Evolutionary conservation across 2,797 vertebrate genomes (phyloP).

Genomic region (Silurus lanzhouensis): DNA sequence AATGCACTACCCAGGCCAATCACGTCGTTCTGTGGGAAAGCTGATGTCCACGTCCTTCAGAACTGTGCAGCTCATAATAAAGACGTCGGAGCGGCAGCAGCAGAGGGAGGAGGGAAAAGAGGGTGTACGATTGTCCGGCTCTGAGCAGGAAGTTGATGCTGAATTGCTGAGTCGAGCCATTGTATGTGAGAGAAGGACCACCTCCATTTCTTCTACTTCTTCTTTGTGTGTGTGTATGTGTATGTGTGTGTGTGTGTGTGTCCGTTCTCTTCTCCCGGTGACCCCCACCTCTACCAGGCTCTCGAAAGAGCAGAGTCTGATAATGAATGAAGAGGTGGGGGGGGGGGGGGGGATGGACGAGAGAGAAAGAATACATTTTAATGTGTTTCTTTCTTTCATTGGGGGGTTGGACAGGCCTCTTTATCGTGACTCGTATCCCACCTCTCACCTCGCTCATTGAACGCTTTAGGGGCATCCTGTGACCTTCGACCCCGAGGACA

Average conservation of each 20-base stretch:
- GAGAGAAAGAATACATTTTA: conserved; percentile 64
- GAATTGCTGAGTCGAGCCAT: conserved; percentile 63
- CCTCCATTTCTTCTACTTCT: background rate
- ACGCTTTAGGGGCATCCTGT: conserved; percentile 81
- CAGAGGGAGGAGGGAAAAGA: conserved; percentile 42
- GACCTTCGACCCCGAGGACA: conserved; percentile 77
- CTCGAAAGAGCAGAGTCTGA: conserved; percentile 63
- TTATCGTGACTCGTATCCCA: conserved; percentile 77
- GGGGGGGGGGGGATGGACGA: conserved; percentile 22
- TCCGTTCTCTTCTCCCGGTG: background rate
- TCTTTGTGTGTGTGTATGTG: background rate
- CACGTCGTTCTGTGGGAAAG: conserved; percentile 63
- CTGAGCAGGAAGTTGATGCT: conserved; percentile 67
- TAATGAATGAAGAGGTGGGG: conserved; percentile 56
- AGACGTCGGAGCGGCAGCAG: conserved; percentile 62
- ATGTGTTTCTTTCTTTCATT: conserved; percentile 66
- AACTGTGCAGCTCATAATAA: conserved; percentile 54
- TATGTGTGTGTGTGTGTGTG: background rate
- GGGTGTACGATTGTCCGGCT: conserved; percentile 49
- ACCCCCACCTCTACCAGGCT: conserved; percentile 54
- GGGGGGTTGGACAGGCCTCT: conserved; percentile 60
- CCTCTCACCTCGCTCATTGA: conserved; percentile 79
- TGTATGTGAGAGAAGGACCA: conserved; percentile 59
- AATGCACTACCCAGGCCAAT: conserved; percentile 55
- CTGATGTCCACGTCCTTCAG: conserved; percentile 52